phyloP scores from a whole-genome alignment of 2,797 vertebrate genomes.

The Nothura maculosa region DNA sequence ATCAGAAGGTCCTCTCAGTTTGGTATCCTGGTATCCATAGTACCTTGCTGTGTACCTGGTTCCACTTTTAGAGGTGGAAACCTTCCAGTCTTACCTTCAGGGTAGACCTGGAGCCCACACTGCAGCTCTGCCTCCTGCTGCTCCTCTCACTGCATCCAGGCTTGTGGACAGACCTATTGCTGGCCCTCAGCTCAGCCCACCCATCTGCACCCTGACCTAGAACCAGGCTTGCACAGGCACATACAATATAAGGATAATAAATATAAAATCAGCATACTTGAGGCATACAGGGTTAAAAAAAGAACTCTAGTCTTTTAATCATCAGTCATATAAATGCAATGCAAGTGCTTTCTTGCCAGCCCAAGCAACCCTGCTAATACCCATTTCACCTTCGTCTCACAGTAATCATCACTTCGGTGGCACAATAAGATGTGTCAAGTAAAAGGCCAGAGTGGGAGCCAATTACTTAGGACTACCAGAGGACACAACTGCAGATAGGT shows the following conservation, averaged over 20 bases:
- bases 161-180: neutral
- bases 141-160: neutral
- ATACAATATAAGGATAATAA: neutral
- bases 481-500: neutral
- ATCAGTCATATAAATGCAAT: neutral
- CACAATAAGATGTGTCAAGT: neutral
- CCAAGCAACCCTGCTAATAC: neutral
- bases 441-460: neutral
- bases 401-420: neutral
- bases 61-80: neutral
- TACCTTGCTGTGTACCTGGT: neutral
- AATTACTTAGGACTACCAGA: neutral
- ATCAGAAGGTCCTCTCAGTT: neutral
- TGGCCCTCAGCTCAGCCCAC: neutral
- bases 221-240: neutral
- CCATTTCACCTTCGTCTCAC: neutral
- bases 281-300: neutral
- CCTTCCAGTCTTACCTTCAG: neutral
- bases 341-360: neutral
- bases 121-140: neutral
- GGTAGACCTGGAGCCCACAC: neutral
- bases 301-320: neutral
- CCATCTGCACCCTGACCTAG: neutral
- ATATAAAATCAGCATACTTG: neutral
- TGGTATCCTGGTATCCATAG: too few relatives aligned